These are phyloP conservation scores for Haliaeetus leucogaster DNA, from an alignment of 2,113 vertebrate genomes.

Conservation along the genomic window DNA sequence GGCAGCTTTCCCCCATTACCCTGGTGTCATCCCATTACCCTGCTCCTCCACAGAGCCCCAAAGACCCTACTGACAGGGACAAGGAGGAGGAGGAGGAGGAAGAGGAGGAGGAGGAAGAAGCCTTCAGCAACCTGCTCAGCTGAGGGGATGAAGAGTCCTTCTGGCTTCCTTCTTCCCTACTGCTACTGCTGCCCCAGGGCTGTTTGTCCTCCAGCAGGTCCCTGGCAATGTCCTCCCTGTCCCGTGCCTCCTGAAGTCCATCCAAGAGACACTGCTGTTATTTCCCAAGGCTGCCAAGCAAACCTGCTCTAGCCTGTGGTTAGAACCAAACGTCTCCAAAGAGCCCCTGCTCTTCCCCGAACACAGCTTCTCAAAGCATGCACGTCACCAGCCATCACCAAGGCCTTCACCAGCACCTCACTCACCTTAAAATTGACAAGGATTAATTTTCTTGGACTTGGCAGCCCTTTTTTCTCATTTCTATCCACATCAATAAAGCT, in stretches of 20 bases:
- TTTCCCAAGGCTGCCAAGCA: background rate
- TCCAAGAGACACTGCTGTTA: background rate
- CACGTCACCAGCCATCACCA: accelerated
- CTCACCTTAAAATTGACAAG: background rate
- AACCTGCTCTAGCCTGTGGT: background rate
- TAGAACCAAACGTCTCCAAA: background rate
- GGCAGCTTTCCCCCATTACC: background rate
- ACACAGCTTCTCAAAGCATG: background rate
- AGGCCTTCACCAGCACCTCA: background rate
- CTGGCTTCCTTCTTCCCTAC: background rate
- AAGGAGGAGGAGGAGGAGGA: background rate
- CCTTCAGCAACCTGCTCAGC: background rate
- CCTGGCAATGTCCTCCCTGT: background rate
- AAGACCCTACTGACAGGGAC: background rate
- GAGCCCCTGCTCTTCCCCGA: background rate
- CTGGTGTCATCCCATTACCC: background rate
- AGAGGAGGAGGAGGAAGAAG: background rate
- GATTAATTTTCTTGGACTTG: background rate
- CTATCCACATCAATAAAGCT: background rate
- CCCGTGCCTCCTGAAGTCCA: background rate
- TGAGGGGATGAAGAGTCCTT: background rate
- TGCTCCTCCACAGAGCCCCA: background rate
- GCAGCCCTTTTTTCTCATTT: background rate
- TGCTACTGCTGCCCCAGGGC: background rate
- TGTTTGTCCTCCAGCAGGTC: background rate